Evolutionary conservation across 2,113 vertebrate species (phyloP), one percentile per base, ranked within the genome.

Genomic region (Albula goreensis): DNA sequence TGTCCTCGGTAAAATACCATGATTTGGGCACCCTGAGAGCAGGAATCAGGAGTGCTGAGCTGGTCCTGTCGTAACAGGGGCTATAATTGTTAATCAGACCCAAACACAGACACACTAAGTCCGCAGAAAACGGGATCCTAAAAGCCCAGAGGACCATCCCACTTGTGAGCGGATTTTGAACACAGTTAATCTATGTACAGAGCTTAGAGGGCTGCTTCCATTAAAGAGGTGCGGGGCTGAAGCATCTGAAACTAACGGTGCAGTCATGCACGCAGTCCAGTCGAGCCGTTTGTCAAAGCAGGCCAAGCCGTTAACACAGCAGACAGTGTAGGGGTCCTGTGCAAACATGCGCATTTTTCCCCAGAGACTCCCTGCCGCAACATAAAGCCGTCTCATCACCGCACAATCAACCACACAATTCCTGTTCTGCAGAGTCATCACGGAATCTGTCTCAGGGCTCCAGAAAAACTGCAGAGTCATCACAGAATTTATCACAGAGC

Each of bases 251-350:
- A 63, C 63, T n/a, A 70, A n/a, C 57, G 84, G 78, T 63, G 77
- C 84, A 80, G 84, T 79, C 53, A 63, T 60, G 84, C 52, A 15
- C 15, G 52, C 50, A 5, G 1, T 31, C 49, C 7, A 52, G 85
- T 25, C 50, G 41, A 17, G 60, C 60, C 0, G 9, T 11, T 25
- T 5, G 49, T 53, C 5, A 77, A n/a, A 50, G 77, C 17, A 7
- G 53, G 22, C 53, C 11, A 56, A 15, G 19, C 66, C 50, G 53
- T 84, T 87, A 82, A 87, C 86, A 80, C 57, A 56, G 53, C 53
- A 51, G 66, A n/a, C 66, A 7, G 50, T 7, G 17, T 3, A 9
- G 63, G 19, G 31, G 51, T 66, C 66, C 81, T 78, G 70, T 70
- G 15, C 50, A 80, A 80, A 84, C 86, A 79, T 1, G 57, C 49